A percentile compares a stretch with the other conserved stretches of the same genome.
Conservation (phyloP, 2,113 vertebrate species). For the Pedionomus torquatus region DNA sequence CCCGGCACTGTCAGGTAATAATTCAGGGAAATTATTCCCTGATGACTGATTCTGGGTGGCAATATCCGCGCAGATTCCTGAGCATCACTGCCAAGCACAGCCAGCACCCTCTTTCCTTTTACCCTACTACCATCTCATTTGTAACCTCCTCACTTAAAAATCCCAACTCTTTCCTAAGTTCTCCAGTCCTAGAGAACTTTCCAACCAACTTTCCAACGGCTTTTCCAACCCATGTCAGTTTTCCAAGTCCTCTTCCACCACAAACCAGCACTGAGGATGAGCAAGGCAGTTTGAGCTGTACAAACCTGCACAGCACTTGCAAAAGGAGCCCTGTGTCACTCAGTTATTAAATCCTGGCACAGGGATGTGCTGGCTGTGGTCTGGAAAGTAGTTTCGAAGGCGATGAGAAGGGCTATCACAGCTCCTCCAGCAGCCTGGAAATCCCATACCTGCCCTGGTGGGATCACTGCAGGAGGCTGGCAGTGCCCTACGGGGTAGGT, state of each 20-base stretch:
- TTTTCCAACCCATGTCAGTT: neutral
- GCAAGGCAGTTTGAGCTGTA: neutral
- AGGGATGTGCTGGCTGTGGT: neutral
- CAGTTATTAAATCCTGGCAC: neutral
- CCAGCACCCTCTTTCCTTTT: neutral
- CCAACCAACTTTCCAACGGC: no score
- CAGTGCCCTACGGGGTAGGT: rapidly evolving
- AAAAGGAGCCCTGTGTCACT: neutral
- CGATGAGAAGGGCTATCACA: neutral
- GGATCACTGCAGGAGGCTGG: neutral
- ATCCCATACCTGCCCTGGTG: no score
- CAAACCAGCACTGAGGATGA: neutral
- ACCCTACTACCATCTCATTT: neutral
- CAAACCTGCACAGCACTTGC: neutral
- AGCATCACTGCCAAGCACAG: rapidly evolving
- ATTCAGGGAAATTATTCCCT: neutral
- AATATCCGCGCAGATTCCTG: neutral
- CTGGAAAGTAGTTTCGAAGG: rapidly evolving
- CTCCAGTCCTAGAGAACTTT: neutral
- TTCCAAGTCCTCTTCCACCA: neutral
- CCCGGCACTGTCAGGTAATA: neutral
- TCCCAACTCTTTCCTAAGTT: neutral
- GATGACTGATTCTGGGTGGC: neutral
- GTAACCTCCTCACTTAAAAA: neutral
- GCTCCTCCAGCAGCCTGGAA: neutral